These are phyloP conservation scores for Berghia stephanieae DNA, from an alignment of 1,140 invertebrate genomes.

Conservation along the genomic window DNA sequence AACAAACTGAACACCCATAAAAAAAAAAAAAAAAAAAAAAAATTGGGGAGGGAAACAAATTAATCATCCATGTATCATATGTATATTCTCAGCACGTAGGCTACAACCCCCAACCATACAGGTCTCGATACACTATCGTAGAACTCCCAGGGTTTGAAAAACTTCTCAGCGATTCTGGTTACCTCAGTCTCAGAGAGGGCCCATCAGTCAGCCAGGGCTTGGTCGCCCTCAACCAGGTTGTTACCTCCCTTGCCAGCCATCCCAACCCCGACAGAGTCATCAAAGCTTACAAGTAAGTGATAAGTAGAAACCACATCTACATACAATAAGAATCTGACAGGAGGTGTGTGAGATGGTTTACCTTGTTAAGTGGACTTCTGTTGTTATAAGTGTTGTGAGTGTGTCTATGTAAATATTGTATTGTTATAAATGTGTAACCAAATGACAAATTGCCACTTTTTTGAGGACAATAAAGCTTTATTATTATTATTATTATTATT, in stretches of 20 bases:
- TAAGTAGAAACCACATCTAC: not conserved
- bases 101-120: constrained; percentile 52
- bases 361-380: no score
- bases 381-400: no score
- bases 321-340: not conserved
- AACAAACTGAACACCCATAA: no score
- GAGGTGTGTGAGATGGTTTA: no score
- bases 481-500: no score
- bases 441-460: no score
- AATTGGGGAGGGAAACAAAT: not conserved
- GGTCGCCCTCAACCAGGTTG: constrained; percentile 46
- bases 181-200: constrained; percentile 49
- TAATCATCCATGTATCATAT: not conserved
- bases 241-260: constrained; percentile 50
- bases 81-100: constrained; percentile 52
- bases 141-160: constrained; percentile 61
- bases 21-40: no score
- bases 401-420: no score
- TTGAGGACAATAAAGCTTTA: no score
- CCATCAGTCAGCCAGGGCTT: constrained; percentile 51
- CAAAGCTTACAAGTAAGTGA: constrained; percentile 57
- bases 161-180: constrained; percentile 42
- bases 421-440: no score
- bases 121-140: constrained; percentile 58
- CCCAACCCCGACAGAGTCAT: constrained; percentile 59